These are phyloP conservation scores for Notolabrus celidotus DNA, from an alignment of 2,797 vertebrate species.

Conservation along the genomic window DNA sequence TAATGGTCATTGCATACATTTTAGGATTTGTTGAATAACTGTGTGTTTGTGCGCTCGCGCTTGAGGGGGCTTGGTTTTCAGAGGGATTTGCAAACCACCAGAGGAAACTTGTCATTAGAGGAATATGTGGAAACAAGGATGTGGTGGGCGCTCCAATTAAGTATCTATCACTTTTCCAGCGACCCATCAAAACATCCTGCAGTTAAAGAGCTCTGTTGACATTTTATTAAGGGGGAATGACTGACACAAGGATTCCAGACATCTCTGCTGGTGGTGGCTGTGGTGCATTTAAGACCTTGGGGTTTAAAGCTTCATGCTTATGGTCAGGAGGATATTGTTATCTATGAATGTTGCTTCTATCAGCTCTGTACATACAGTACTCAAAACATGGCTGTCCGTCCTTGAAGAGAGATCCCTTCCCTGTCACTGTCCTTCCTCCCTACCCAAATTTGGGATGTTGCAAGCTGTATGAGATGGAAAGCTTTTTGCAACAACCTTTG, in stretches of 20 bases:
- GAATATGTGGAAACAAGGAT: conserved; percentile 78
- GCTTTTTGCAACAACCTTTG: too few species aligned
- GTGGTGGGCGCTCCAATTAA: conserved; percentile 64
- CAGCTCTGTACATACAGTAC: too few species aligned
- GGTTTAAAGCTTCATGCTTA: not conserved
- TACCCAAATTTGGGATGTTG: too few species aligned
- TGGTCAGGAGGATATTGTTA: not conserved
- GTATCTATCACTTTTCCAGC: conserved; percentile 70
- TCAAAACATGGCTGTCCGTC: too few species aligned
- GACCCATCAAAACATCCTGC: conserved; percentile 54
- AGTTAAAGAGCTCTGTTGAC: conserved; percentile 48
- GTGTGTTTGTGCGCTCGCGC: conserved; percentile 26
- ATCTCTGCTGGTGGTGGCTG: conserved; percentile 14
- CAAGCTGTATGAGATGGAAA: too few species aligned
- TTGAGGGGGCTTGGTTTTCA: conserved; percentile 30
- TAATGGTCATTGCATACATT: not conserved
- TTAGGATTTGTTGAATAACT: not conserved
- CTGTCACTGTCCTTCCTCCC: too few species aligned
- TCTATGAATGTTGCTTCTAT: not conserved
- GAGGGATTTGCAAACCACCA: conserved; percentile 51
- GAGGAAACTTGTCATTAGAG: conserved; percentile 64
- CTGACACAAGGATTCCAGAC: conserved; percentile 33
- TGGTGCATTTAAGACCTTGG: not conserved
- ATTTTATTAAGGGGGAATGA: conserved; percentile 62
- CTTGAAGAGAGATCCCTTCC: too few species aligned